Percentiles rank a stretch among this genome's conserved stretches.
phyloP scores from a whole-genome alignment of 2,888 invertebrate genomes.

The Actias luna region DNA sequence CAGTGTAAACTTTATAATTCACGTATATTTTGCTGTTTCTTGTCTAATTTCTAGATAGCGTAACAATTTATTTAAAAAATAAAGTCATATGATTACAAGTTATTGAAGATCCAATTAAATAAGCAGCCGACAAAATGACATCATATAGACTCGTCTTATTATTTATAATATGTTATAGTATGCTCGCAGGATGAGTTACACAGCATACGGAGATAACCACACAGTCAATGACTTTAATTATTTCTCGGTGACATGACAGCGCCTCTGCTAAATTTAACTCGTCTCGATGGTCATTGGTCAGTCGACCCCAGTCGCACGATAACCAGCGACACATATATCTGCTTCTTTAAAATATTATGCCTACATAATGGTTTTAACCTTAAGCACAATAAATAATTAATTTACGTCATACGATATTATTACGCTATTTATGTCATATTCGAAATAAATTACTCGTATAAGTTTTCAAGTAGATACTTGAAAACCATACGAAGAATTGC shows the following conservation, averaged over 20 bases:
- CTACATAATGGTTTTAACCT: slow-evolving; percentile 10
- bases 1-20: background rate
- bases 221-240: slow-evolving; percentile 59
- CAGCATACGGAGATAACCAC: slow-evolving; percentile 26
- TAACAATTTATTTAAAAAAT: too few species aligned
- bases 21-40: background rate
- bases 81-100: too few species aligned
- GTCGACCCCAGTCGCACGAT: slow-evolving; percentile 22
- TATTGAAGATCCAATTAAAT: too few species aligned
- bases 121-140: too few species aligned
- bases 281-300: slow-evolving; percentile 43
- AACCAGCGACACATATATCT: slow-evolving; percentile 8
- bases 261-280: slow-evolving; percentile 60
- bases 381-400: too few species aligned
- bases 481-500: too few species aligned
- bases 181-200: slow-evolving; percentile 7
- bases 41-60: too few species aligned
- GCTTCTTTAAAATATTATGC: slow-evolving; percentile 3
- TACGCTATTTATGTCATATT: too few species aligned
- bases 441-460: too few species aligned
- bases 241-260: slow-evolving; percentile 35
- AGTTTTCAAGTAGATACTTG: too few species aligned
- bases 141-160: background rate
- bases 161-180: slow-evolving; percentile 2
- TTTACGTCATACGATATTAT: slow-evolving; percentile 7